Evolutionary conservation across 1,140 invertebrate species (phyloP), one percentile per base, ranked within the genome.

Genomic region (Calliopsis andreniformis): DNA sequence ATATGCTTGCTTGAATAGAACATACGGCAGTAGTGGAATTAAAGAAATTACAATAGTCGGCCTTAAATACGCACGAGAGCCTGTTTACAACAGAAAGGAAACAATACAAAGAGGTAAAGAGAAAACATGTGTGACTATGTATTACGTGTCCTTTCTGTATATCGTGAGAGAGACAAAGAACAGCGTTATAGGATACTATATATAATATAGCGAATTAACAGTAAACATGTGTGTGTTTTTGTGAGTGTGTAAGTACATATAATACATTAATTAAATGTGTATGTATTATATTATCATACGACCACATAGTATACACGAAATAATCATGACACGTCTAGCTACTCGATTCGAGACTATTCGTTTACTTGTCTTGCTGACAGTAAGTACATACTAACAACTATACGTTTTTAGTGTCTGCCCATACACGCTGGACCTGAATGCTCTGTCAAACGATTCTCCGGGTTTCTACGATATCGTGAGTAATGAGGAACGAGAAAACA

Each of bases 1-100:
- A 77, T 75, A 77, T 82, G 76, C 79, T 82, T 82, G 79, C 78
- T 80, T 80, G n/a, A 80, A 81, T 76, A 58, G 66, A 80, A 76
- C 80, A 82, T 63, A 82, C 75, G 72, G 68, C 43, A 63, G 49
- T 53, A 77, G 64, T 82, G 61, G 39, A 81, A 80, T 71, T 70
- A 77, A 63, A 77, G 77, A 82, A 77, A 61, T 59, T 68, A 78
- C 59, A 63, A 78, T 80, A 80, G 75, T 75, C 67, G 79, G 73
- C 80, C 80, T 82, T 76, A 82, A 77, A 83, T 83, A 82, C 79
- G 68, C 63, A 77, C 79, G 80, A 83, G 67, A 69, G 59, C 43
- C 28, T 73, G 43, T 39, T 39, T 30, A 66, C 20, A 75, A 56
- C 75, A 77, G 28, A 64, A 47, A 49, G 62, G 35, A 67, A 66